Conservation (phyloP, 2,113 vertebrate species). For the Morone saxatilis region DNA sequence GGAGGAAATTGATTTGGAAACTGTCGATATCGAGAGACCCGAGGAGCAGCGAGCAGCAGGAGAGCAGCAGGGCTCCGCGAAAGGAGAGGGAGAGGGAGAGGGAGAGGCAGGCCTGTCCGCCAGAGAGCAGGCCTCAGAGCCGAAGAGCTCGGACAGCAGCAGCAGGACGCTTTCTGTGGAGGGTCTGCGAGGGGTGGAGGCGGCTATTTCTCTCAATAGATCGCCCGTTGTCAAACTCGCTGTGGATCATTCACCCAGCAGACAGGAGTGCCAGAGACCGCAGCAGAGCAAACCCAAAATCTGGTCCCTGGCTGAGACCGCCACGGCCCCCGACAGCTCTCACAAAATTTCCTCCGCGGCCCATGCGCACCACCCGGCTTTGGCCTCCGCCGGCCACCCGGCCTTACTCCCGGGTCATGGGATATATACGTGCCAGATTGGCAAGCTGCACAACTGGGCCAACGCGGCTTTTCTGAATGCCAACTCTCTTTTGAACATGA, state of each 20-base stretch:
- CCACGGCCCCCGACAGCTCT: constrained; percentile 93
- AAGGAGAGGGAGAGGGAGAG: constrained; percentile 68
- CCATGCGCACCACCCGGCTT: constrained; percentile 79
- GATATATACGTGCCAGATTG: constrained; percentile 98
- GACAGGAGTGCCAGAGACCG: constrained; percentile 88
- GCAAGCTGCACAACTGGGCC: constrained; percentile 98
- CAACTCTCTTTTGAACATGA: constrained; percentile 95
- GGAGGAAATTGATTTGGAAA: constrained; percentile 98
- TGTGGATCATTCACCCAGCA: constrained; percentile 84
- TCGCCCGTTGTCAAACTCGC: constrained; percentile 84
- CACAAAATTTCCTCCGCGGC: constrained; percentile 84
- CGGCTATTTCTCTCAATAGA: constrained; percentile 85
- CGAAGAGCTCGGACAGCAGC: constrained; percentile 79
- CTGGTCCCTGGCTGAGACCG: constrained; percentile 98
- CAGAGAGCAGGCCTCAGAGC: constrained; percentile 78
- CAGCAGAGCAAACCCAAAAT: constrained; percentile 96
- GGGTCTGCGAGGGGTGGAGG: constrained; percentile 81
- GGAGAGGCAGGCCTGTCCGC: constrained; percentile 86
- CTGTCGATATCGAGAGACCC: constrained; percentile 95
- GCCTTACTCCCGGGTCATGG: constrained; percentile 96
- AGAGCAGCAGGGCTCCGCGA: constrained; percentile 77
- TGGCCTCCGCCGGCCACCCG: constrained; percentile 87
- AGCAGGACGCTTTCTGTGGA: constrained; percentile 85
- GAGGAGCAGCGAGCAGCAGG: constrained; percentile 90
- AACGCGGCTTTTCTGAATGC: constrained; percentile 95